A percentile compares a stretch with the other conserved stretches of the same genome.
Evolutionary conservation across 2,888 invertebrate species (phyloP).

Genomic region (Cataglyphis albicans): DNA sequence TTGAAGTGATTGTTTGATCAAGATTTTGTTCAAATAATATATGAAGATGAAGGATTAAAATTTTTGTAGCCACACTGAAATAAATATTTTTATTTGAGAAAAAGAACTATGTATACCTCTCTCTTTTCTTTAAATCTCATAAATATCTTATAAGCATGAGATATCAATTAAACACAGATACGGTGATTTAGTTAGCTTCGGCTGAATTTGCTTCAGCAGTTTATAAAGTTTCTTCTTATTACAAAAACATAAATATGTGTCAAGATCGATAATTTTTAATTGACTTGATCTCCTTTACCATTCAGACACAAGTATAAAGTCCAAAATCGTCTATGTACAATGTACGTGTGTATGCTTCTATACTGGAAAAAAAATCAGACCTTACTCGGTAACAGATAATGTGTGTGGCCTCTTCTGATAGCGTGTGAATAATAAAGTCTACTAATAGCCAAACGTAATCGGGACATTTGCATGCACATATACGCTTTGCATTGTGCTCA

Average conservation of each 20-base stretch:
- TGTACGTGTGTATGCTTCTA: neutral
- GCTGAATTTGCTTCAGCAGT: neutral
- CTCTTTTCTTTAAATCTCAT: neutral
- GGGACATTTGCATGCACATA: conserved; percentile 32
- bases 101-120: neutral
- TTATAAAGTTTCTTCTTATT: neutral
- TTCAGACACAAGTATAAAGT: neutral
- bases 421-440: conserved; percentile 5
- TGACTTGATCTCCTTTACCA: neutral
- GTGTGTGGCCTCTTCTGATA: neutral
- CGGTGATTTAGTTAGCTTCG: neutral
- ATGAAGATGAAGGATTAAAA: neutral
- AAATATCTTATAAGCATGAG: neutral
- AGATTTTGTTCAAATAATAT: neutral
- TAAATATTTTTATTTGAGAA: neutral
- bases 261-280: conserved; percentile 2
- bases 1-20: neutral
- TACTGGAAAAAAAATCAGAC: neutral
- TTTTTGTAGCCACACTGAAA: neutral
- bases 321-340: conserved; percentile 3
- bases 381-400: conserved; percentile 7
- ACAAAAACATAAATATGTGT: conserved; percentile 23
- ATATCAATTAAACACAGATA: neutral
- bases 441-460: conserved; percentile 38
- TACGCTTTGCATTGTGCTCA: conserved; percentile 12